Conservation (phyloP, 1,140 invertebrate genomes). For the Apis laboriosa region DNA sequence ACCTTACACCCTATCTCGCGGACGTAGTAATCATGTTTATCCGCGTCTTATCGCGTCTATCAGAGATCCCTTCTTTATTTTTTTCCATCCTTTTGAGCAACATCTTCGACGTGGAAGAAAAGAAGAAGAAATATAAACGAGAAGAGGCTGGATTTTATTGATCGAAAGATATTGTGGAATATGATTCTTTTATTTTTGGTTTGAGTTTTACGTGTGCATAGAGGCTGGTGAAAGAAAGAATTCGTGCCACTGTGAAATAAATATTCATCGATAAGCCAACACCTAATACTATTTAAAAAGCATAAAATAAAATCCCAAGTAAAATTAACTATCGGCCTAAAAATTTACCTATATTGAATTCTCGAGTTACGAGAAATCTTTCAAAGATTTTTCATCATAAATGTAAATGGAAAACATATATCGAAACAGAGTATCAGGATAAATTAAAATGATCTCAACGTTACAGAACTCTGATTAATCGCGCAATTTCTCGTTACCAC, state of each 20-base stretch:
- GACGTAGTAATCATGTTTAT: conserved; percentile 4
- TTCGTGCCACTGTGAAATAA: too few species aligned
- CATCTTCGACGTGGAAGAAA: too few species aligned
- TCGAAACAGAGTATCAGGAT: too few species aligned
- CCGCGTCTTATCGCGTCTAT: background rate
- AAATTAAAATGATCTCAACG: background rate
- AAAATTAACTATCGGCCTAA: too few species aligned
- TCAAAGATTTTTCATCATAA: too few species aligned
- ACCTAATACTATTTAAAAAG: too few species aligned
- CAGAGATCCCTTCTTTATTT: background rate
- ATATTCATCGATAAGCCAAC: too few species aligned
- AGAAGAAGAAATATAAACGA: background rate
- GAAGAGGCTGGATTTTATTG: background rate
- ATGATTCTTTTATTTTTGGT: background rate
- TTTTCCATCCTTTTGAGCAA: background rate
- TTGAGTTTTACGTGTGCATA: too few species aligned
- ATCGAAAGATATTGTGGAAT: background rate
- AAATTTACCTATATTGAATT: too few species aligned
- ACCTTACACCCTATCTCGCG: background rate
- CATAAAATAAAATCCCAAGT: too few species aligned
- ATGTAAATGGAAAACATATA: background rate
- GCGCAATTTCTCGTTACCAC: background rate
- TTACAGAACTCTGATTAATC: background rate
- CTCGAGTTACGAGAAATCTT: too few species aligned
- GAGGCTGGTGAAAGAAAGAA: too few species aligned